Base-by-base conservation (phyloP, 2,888 invertebrate genomes). In the Belgica antarctica region DNA sequence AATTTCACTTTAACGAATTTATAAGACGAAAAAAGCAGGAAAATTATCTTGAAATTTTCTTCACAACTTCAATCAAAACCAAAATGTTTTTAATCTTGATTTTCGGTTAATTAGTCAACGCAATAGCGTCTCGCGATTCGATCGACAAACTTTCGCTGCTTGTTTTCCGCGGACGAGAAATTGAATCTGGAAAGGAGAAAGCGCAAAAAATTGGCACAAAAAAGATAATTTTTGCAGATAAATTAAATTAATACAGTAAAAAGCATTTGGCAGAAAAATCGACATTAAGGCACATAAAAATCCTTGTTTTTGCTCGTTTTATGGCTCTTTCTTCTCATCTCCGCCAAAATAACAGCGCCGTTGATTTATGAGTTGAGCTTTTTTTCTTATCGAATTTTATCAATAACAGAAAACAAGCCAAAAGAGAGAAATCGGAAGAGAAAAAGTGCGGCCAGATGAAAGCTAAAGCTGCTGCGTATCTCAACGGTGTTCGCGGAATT, bases 81-180 rank as follows among this genome's bases (percentile, higher is more conserved):
- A 63, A 63, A 63, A 63, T 63, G 63, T 63, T 63, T 61, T 63
- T 24, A 63, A 63, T 63, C 63, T 63, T 63, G 24, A 24, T 15
- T 57, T 15, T 41, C 15, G n/a, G 34, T 34, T 34, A 7, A 34
- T 34, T 12, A 34, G 12, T 12, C 7, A 34, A 12, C 34, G 34
- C 34, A 12, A 12, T 41, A 12, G 41, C 41, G 41, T 41, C 41
- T 5, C 41, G 41, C n/a, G n/a, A n/a, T n/a, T n/a, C n/a, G n/a
- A n/a, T n/a, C n/a, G n/a, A n/a, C n/a, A n/a, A n/a, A n/a, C n/a
- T n/a, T n/a, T n/a, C n/a, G n/a, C n/a, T n/a, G n/a, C n/a, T n/a
- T n/a, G n/a, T n/a, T n/a, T n/a, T n/a, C n/a, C n/a, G n/a, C n/a
- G n/a, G n/a, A n/a, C n/a, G n/a, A n/a, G n/a, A n/a, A n/a, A n/a